Evolutionary conservation across 2,113 vertebrate species (phyloP), one percentile per base, ranked within the genome.

Genomic region (Meleagris gallopavo): DNA sequence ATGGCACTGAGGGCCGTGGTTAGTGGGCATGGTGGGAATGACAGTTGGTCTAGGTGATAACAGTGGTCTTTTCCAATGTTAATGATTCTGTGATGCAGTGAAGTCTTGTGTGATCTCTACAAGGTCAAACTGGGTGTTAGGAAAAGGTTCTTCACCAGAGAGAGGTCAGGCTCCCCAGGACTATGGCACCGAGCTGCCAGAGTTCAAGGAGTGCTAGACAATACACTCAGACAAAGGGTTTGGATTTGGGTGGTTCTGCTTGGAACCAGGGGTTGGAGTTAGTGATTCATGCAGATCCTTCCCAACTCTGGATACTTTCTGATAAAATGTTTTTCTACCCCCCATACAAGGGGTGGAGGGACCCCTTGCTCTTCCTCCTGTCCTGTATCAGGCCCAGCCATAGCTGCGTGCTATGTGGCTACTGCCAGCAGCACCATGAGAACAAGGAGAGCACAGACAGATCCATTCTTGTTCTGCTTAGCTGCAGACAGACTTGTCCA

Each of bases 41-140:
- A 54, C 27, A 15, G 52, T 10, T 54, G 52, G 27, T 29, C 27
- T 54, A 17, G 52, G 9, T 29, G 52, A 30, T 54, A 16, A 17
- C 6, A 54, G 52, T 10, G 27, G 52, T 30, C 52, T 54, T 17
- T 54, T 54, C 27, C 52, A 54, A 54, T 9, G 5, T 30, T 30
- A 54, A 30, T 29, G 52, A 54, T 54, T 29, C 14, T 10, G 27
- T 29, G 27, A 54, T 54, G 27, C 27, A 30, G 4, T 36, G 52
- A 72, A 78, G 32, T 58, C 57, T 50, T 48, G 2, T 0, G 8
- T 9, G 16, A 40, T 57, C 70, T 48, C 34, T 1, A 0, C 21
- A n/a, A 72, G 34, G 30, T 32, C 54, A 57, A 30, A 30, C 29
- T 32, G 30, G 30, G 52, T 2, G 3, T 54, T 54, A 54, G 52